phyloP scores from a whole-genome alignment of 2,888 invertebrate species.

The Standfussiana lucernea region DNA sequence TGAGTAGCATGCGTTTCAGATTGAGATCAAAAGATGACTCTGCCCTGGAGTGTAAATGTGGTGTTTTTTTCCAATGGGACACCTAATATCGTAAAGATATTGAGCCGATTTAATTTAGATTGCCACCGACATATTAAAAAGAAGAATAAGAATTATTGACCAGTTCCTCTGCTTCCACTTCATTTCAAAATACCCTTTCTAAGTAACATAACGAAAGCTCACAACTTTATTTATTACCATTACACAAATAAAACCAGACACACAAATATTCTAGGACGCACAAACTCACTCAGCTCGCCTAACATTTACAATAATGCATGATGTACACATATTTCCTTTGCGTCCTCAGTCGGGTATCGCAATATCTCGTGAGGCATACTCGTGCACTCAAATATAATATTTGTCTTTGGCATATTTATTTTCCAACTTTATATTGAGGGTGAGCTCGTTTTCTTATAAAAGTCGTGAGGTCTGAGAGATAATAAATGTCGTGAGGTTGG shows the following conservation, averaged over 20 bases:
- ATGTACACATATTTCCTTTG: conserved; percentile 53
- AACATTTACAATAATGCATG: conserved; percentile 48
- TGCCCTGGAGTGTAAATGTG: background rate
- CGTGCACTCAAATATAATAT: conserved; percentile 61
- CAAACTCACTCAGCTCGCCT: conserved; percentile 14
- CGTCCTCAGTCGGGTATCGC: conserved; percentile 32
- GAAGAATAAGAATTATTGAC: background rate
- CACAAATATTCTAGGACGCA: conserved; percentile 25
- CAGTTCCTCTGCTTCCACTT: too few species aligned
- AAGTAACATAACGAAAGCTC: background rate
- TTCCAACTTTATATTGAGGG: conserved; percentile 37
- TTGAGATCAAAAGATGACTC: background rate
- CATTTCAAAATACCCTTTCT: too few species aligned
- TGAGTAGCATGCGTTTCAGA: background rate
- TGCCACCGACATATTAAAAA: background rate
- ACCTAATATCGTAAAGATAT: background rate
- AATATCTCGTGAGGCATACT: conserved; percentile 54
- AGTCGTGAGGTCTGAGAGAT: conserved; percentile 16
- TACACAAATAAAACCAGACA: conserved; percentile 18
- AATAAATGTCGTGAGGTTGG: conserved; percentile 19
- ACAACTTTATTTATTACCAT: background rate
- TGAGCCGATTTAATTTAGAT: background rate
- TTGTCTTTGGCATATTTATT: conserved; percentile 59
- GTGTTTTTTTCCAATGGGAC: background rate
- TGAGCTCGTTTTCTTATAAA: conserved; percentile 46